Percentiles rank a stretch among this genome's conserved stretches.
These are phyloP conservation scores for Columbina picui DNA, from an alignment of 2,113 vertebrate species.

Conservation along the genomic window DNA sequence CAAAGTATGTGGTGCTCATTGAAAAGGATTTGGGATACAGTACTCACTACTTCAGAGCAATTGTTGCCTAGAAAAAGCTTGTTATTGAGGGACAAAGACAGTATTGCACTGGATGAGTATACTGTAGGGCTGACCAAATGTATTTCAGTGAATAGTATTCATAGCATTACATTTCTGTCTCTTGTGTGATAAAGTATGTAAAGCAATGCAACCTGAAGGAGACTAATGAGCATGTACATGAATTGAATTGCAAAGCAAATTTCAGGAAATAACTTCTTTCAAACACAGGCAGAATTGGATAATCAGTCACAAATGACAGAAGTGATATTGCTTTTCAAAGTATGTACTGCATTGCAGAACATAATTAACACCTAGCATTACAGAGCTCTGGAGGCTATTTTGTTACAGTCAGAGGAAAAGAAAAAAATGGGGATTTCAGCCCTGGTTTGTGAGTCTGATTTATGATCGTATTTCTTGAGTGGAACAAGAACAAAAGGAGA, in stretches of 20 bases:
- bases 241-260: constrained; percentile 44
- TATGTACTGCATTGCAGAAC: constrained; percentile 21
- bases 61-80: neutral
- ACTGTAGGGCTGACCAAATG: neutral
- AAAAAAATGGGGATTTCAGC: neutral
- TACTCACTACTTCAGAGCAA: neutral
- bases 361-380: constrained; percentile 46
- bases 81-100: neutral
- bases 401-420: neutral
- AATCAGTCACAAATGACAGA: constrained; percentile 58
- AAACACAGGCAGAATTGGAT: constrained; percentile 21
- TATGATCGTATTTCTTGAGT: neutral
- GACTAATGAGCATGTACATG: constrained; percentile 14
- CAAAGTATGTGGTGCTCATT: neutral
- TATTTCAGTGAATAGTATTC: neutral
- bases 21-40: neutral
- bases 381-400: constrained; percentile 6
- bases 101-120: fast-evolving
- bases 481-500: neutral
- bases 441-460: neutral
- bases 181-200: constrained; percentile 29
- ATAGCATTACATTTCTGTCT: neutral
- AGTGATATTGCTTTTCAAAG: constrained; percentile 30
- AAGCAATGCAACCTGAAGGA: constrained; percentile 46
- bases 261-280: constrained; percentile 45